A percentile compares a stretch with the other conserved stretches of the same genome.
Conservation (phyloP, 2,888 invertebrate genomes). For the Clunio marinus region DNA sequence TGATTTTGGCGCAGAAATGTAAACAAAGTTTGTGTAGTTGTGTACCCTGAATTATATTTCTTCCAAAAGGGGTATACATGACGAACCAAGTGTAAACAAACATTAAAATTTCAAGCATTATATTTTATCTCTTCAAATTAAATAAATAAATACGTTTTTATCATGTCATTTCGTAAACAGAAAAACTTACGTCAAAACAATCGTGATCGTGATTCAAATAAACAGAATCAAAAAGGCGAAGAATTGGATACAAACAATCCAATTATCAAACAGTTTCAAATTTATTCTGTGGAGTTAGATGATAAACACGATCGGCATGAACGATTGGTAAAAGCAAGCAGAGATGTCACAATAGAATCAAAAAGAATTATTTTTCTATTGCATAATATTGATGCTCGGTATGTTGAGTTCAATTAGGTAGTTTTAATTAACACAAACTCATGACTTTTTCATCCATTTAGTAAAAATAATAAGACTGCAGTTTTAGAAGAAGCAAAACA, state of each 20-base stretch:
- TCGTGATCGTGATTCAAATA: not conserved
- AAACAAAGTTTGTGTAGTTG: too few relatives aligned
- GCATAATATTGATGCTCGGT: slow-evolving; percentile 61
- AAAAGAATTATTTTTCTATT: slow-evolving; percentile 83
- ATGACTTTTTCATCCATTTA: slow-evolving; percentile 43
- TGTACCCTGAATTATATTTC: too few relatives aligned
- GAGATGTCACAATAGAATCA: slow-evolving; percentile 85
- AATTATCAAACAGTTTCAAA: slow-evolving; percentile 53
- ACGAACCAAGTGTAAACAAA: too few relatives aligned
- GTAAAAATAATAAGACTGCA: slow-evolving; percentile 55
- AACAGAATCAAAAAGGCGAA: not conserved
- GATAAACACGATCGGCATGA: slow-evolving; percentile 79
- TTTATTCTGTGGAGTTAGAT: slow-evolving; percentile 64
- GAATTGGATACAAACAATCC: slow-evolving; percentile 46
- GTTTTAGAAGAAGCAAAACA: slow-evolving; percentile 62
- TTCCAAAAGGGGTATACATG: too few relatives aligned
- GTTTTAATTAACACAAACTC: not conserved
- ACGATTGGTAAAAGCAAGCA: slow-evolving; percentile 71
- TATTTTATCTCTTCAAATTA: not conserved
- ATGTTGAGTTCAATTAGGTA: slow-evolving; percentile 19
- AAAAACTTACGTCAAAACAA: not conserved
- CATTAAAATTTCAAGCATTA: too few relatives aligned
- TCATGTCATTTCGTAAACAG: not conserved
- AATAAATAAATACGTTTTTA: too few relatives aligned
- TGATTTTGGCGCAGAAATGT: too few relatives aligned